These are phyloP conservation scores for Sialis lutaria DNA, from an alignment of 2,888 invertebrate genomes.

Conservation along the genomic window DNA sequence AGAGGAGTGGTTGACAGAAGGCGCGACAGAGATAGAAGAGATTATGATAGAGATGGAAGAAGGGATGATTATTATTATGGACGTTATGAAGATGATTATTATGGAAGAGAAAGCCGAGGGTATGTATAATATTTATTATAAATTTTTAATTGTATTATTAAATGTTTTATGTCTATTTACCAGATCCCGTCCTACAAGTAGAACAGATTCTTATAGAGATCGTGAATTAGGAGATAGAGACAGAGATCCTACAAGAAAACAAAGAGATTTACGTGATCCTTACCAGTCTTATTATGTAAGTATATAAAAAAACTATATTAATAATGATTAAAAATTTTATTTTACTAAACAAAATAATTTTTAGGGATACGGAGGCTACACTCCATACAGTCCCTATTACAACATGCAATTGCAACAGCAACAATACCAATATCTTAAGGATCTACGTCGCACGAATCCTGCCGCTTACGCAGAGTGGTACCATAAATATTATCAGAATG, in stretches of 20 bases:
- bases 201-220: conserved; percentile 22
- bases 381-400: conserved; percentile 35
- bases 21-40: conserved; percentile 21
- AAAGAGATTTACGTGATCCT: conserved; percentile 18
- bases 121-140: conserved; percentile 5
- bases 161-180: conserved; percentile 2
- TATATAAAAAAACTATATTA: background rate
- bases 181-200: conserved; percentile 23
- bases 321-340: background rate
- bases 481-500: conserved; percentile 41
- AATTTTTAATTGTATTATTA: background rate
- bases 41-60: conserved; percentile 24
- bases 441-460: conserved; percentile 58
- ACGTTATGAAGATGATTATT: conserved; percentile 23
- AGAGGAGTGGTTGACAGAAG: conserved; percentile 20
- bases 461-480: conserved; percentile 65
- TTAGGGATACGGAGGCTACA: conserved; percentile 19
- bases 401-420: conserved; percentile 33
- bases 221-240: conserved; percentile 16
- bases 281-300: conserved; percentile 22
- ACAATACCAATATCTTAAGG: conserved; percentile 60
- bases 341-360: background rate
- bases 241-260: conserved; percentile 22
- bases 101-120: conserved; percentile 11
- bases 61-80: conserved; percentile 18